A percentile compares a stretch with the other conserved stretches of the same genome.
phyloP scores from a whole-genome alignment of 2,113 vertebrate species.

The Murina feae region DNA sequence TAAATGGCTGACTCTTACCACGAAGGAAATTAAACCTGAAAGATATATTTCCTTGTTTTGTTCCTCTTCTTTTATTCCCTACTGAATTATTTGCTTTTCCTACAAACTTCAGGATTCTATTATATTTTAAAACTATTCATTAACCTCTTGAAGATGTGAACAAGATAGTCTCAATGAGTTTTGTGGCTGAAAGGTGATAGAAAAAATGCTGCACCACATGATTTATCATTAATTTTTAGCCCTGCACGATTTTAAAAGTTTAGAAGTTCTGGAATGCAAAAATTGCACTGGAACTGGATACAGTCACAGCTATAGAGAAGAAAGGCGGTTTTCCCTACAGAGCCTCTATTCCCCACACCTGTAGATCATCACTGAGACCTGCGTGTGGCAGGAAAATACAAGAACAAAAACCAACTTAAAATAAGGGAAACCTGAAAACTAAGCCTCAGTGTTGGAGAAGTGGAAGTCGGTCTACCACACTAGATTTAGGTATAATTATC shows the following conservation, averaged over 20 bases:
- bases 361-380: background rate
- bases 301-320: background rate
- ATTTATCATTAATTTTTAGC: background rate
- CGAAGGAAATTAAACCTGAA: conserved; percentile 78
- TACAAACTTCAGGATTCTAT: conserved; percentile 1
- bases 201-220: background rate
- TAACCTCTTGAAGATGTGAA: background rate
- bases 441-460: conserved; percentile 49
- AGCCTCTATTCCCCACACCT: background rate
- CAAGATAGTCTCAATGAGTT: background rate
- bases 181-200: background rate
- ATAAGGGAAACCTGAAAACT: background rate
- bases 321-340: background rate
- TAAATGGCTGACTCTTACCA: conserved; percentile 65
- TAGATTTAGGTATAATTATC: background rate
- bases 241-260: background rate
- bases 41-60: conserved; percentile 78
- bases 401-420: background rate
- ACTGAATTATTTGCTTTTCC: background rate
- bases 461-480: background rate
- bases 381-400: fast-evolving
- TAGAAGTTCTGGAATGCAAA: background rate
- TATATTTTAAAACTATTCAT: background rate
- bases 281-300: background rate
- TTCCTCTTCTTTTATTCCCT: background rate